Evolutionary conservation across 2,113 vertebrate genomes (phyloP).

Genomic region (Peromyscus leucopus): DNA sequence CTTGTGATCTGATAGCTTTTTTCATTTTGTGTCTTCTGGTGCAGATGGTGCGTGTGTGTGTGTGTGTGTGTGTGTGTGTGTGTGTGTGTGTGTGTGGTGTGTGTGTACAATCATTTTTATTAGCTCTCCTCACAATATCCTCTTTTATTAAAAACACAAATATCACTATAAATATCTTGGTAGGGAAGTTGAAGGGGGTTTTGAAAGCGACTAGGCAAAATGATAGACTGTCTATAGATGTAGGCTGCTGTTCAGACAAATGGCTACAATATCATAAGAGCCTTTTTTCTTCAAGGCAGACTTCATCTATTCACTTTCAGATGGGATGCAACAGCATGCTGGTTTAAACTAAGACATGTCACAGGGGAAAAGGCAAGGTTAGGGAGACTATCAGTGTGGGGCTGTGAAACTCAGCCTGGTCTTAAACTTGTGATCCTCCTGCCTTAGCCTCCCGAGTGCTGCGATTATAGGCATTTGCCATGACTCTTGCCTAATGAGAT

Average conservation of each 20-base stretch:
- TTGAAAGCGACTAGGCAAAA: neutral
- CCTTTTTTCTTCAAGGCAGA: neutral
- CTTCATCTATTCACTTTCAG: neutral
- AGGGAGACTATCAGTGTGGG: neutral
- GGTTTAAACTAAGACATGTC: neutral
- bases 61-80: conserved; percentile 31
- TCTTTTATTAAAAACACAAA: conserved; percentile 79
- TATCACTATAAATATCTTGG: conserved; percentile 65
- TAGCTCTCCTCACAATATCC: conserved; percentile 58
- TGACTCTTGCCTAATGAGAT: neutral
- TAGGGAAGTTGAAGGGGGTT: conserved; percentile 10
- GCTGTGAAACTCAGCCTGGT: neutral
- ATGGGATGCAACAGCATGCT: neutral
- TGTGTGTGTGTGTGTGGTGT: conserved; percentile 1
- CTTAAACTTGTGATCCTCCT: neutral
- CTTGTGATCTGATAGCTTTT: conserved; percentile 1
- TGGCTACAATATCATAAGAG: neutral
- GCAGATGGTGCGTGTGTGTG: neutral
- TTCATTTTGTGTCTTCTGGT: conserved; percentile 37
- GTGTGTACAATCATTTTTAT: conserved; percentile 67
- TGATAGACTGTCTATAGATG: neutral
- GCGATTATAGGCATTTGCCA: neutral
- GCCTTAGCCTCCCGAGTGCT: neutral
- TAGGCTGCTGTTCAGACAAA: conserved; percentile 23
- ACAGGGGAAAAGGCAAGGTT: neutral